Evolutionary conservation across 2,888 invertebrate genomes (phyloP).

Genomic region (Tolmerus cingulatus): DNA sequence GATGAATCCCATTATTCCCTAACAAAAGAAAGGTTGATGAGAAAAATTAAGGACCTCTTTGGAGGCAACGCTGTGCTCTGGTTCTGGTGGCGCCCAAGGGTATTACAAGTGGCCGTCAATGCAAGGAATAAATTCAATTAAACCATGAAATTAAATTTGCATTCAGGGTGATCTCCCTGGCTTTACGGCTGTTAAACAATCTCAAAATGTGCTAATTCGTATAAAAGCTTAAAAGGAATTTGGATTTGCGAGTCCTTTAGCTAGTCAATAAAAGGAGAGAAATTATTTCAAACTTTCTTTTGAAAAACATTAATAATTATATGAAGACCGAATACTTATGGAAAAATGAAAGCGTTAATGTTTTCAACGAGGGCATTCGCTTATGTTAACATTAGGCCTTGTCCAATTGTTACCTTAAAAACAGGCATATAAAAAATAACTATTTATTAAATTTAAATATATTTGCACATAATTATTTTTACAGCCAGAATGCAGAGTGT

Average conservation of each 20-base stretch:
- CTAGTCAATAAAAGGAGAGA: background rate
- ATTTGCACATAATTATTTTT: too few relatives aligned
- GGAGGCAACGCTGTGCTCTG: background rate
- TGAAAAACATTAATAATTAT: background rate
- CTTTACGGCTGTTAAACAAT: background rate
- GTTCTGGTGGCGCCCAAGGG: background rate
- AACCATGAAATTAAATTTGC: background rate
- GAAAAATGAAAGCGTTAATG: too few relatives aligned
- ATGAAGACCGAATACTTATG: background rate
- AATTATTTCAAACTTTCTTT: background rate
- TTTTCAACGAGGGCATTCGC: too few relatives aligned
- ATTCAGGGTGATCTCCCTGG: background rate
- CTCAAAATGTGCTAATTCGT: background rate
- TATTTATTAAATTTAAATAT: too few relatives aligned
- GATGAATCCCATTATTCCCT: background rate
- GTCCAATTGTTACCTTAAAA: too few relatives aligned
- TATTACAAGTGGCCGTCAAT: background rate
- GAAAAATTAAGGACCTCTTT: background rate
- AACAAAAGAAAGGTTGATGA: background rate
- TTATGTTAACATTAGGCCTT: too few relatives aligned
- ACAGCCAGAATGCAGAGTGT: too few relatives aligned
- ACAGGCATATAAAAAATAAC: too few relatives aligned
- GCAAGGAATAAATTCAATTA: background rate
- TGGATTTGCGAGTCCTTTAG: background rate
- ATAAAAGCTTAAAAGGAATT: background rate